Conservation (phyloP, 2,113 vertebrate genomes). For the Ranitomeya variabilis region DNA sequence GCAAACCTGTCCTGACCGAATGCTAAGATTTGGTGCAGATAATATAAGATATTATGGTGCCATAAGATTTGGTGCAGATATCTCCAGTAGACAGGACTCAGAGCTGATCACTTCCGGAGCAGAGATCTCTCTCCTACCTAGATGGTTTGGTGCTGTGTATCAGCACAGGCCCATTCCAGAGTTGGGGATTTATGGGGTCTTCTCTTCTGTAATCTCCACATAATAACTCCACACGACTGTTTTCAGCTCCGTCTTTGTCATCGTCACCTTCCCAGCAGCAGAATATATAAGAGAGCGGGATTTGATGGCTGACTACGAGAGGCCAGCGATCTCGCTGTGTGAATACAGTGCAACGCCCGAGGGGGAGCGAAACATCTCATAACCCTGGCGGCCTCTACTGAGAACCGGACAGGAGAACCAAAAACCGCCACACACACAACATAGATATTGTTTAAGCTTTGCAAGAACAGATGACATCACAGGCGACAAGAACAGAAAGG, state of each 20-base stretch:
- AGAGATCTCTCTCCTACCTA: neutral
- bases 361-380: constrained; percentile 6
- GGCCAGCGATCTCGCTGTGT: constrained; percentile 23
- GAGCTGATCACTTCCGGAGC: no score
- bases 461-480: neutral
- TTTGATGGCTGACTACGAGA: constrained; percentile 18
- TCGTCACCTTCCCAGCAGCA: constrained; percentile 46
- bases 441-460: no score
- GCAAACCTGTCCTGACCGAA: no score
- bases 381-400: neutral
- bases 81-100: neutral
- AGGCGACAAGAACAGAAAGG: neutral
- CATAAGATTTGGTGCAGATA: neutral
- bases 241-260: neutral
- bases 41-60: no score
- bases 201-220: no score
- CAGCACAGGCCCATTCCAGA: neutral
- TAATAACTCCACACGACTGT: neutral
- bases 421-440: neutral
- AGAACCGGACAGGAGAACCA: neutral
- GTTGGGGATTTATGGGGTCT: no score
- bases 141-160: neutral
- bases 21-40: no score
- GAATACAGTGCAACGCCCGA: neutral
- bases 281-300: neutral